Evolutionary conservation across 2,888 invertebrate genomes (phyloP), one percentile per base, ranked within the genome.

Genomic region (Chromoteleia sp.): DNA sequence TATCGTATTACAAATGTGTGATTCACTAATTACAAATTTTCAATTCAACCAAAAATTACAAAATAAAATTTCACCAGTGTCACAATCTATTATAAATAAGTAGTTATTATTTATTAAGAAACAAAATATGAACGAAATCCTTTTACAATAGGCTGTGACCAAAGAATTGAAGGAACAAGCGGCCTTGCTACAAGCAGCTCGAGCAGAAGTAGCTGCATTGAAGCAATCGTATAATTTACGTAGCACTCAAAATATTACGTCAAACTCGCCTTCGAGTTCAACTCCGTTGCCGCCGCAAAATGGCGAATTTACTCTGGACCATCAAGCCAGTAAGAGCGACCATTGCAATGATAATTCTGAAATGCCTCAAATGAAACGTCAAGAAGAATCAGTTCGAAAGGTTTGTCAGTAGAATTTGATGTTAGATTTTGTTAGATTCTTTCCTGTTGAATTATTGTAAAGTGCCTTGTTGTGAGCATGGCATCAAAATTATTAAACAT

Each of bases 341-440:
- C 88, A 86, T 19, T 92, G 79, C 91, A 93, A 81, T 90, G 92
- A 36, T 84, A 92, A 59, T 82, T 85, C 77, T 70, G 86, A 86
- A 56, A 86, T 87, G 15, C 85, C 85, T 25, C 94, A 94, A 8
- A 94, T 94, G 52, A 95, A 95, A 87, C 94, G 94, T 87, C 92
- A 94, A 1, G 95, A 95, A 85, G 94, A 94, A 67, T 92, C 95
- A 48, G 93, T 95, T 90, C 94, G 94, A 81, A 95, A 95, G 89
- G 94, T 78, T 78, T 56, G 71, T 78, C 10, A 54, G 33, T 48
- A 54, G 21, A 67, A 25, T 50, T 36, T n/a, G 8, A 41, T 15
- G 50, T 43, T 54, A 15, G 12, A 63, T 29, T 36, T 65, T n/a
- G n/a, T 25, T 25, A n/a, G 2, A 25, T 48, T 50, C 17, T 36